These are phyloP conservation scores for Saturnia japonica DNA, from an alignment of 2,888 invertebrate species.

Conservation along the genomic window DNA sequence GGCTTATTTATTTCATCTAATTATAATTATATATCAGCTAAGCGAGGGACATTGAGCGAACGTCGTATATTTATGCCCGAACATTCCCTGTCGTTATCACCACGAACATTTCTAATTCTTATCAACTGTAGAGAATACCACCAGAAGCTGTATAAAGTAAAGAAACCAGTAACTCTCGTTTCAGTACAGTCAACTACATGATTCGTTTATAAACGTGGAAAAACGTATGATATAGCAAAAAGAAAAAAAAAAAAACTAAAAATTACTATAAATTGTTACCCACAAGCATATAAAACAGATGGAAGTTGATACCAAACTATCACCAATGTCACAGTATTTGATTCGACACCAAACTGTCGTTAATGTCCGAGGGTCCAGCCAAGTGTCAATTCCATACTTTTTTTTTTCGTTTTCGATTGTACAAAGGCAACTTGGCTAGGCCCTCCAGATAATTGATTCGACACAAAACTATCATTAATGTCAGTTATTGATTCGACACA, in stretches of 20 bases:
- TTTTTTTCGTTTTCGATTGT: no score
- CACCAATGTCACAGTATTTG: neutral
- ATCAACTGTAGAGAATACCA: conserved; percentile 16
- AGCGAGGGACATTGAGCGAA: neutral
- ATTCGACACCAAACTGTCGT: neutral
- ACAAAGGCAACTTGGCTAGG: no score
- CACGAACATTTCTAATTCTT: conserved; percentile 6
- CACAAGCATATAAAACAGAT: conserved; percentile 15
- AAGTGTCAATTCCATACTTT: no score
- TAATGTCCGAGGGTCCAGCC: no score
- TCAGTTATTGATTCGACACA: no score
- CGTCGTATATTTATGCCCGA: neutral
- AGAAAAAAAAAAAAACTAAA: conserved; percentile 37
- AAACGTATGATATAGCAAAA: conserved; percentile 33
- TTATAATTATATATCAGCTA: neutral
- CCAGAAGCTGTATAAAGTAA: conserved; percentile 26
- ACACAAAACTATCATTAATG: no score
- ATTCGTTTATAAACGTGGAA: conserved; percentile 51
- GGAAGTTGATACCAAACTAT: neutral
- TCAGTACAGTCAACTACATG: conserved; percentile 45
- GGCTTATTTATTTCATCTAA: neutral
- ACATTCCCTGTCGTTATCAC: neutral
- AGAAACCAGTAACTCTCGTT: conserved; percentile 36
- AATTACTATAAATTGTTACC: conserved; percentile 35
- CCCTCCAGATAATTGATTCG: no score